phyloP scores from a whole-genome alignment of 1,140 invertebrate species.

The Brachionus asplanchnoidis region DNA sequence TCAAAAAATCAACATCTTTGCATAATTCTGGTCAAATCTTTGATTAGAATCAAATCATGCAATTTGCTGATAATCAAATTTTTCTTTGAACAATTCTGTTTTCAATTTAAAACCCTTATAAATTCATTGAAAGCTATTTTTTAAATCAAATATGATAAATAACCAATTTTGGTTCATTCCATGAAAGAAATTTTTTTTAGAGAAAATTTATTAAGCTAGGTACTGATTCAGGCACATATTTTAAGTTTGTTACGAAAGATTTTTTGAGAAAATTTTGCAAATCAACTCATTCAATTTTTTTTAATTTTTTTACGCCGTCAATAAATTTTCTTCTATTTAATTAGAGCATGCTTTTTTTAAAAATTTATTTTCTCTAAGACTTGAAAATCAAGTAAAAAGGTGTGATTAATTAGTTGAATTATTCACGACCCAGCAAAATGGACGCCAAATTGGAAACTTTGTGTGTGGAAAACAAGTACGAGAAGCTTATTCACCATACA shows the following conservation, averaged over 20 bases:
- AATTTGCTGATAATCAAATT: neutral
- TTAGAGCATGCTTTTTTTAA: neutral
- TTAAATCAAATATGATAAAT: neutral
- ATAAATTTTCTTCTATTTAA: neutral
- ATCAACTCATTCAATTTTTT: neutral
- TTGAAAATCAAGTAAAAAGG: neutral
- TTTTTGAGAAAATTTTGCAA: neutral
- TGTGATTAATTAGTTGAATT: neutral
- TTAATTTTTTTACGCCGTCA: neutral
- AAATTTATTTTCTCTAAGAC: neutral
- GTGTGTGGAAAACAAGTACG: slow-evolving; percentile 13
- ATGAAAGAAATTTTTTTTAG: neutral
- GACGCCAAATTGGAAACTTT: neutral
- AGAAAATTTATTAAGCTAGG: neutral
- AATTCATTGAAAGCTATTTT: neutral
- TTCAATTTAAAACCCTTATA: neutral
- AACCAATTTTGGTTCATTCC: neutral
- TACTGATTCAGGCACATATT: neutral
- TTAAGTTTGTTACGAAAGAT: neutral
- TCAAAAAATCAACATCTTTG: neutral
- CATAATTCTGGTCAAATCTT: neutral
- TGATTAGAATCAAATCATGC: neutral
- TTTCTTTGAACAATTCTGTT: neutral
- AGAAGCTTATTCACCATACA: neutral
- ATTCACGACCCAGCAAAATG: neutral